These are phyloP conservation scores for Stigmatopora argus DNA, from an alignment of 2,113 vertebrate genomes.

Conservation along the genomic window DNA sequence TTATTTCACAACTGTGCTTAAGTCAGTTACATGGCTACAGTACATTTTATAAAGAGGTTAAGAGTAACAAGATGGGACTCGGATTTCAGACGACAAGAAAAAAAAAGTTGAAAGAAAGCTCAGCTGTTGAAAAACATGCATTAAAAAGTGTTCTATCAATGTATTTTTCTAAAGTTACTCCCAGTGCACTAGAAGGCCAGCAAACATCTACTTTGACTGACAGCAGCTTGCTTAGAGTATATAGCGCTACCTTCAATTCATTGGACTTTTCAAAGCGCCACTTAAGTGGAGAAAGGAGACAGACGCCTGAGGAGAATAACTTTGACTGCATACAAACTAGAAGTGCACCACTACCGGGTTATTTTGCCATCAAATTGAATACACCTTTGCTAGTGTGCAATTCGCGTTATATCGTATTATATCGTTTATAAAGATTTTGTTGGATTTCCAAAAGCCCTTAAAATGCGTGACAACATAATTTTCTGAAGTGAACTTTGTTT, in stretches of 20 bases:
- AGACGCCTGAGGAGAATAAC: slow-evolving; percentile 50
- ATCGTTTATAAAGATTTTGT: too few species aligned
- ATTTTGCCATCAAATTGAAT: not conserved
- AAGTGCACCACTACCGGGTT: not conserved
- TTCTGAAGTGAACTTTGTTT: too few species aligned
- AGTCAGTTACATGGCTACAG: not conserved
- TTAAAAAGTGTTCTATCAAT: slow-evolving; percentile 31
- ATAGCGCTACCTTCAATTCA: slow-evolving; percentile 42
- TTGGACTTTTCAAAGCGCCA: slow-evolving; percentile 59
- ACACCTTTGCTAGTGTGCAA: not conserved
- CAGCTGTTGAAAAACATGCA: not conserved
- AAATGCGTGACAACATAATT: too few species aligned
- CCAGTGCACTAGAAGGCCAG: slow-evolving; percentile 42
- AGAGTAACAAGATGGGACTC: not conserved
- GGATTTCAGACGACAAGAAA: not conserved
- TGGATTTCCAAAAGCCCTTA: too few species aligned
- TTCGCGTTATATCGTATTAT: not conserved
- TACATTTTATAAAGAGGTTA: not conserved
- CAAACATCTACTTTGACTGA: slow-evolving; percentile 48
- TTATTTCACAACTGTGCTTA: too few species aligned
- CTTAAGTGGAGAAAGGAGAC: slow-evolving; percentile 61
- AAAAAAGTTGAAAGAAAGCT: slow-evolving; percentile 8
- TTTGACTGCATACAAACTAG: slow-evolving; percentile 59
- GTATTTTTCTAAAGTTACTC: slow-evolving; percentile 45
- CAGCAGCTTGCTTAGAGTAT: slow-evolving; percentile 51